Evolutionary conservation across 35 echinoderm and acorn worm genomes (phyloP), one percentile per base, ranked within the genome.

Genomic region (Holothuria glaberrima): DNA sequence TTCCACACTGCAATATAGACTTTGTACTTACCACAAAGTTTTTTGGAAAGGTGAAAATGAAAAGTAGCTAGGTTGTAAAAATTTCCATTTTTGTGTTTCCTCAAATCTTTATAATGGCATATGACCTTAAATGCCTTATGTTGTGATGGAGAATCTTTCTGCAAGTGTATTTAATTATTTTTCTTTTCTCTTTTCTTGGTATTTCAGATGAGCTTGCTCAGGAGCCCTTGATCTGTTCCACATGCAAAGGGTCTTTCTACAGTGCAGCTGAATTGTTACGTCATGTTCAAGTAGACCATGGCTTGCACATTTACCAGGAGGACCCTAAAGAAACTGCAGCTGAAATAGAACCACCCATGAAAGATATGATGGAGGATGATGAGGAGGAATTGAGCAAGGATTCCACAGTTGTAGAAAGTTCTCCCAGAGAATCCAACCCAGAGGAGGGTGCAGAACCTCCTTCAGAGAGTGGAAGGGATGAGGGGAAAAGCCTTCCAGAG

Each of bases 221-320:
- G 21, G 91, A 94, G 88, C 83, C 96, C 12, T 88, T 92, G 61
- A 98, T 94, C 36, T 98, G 96, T 90, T 90, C 85, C 45, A 86
- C 93, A 21, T 98, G 96, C 86, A 94, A 98, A 85, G 90, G 83
- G 26, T 30, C 89, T 46, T 95, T 98, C 45, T 91, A 87, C 75
- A 88, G 86, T 93, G 96, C 96, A 59, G 91, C 86, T 30, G 75
- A 61, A 65, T 87, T 98, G 17, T 59, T 98, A 24, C 68, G 90
- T 29, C 96, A 98, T 78, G 96, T 92, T 18, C 96, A 98, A 45
- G 80, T 74, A 27, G 93, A 94, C 64, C 96, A 98, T 89, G 96
- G 96, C 19, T 89, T 98, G 91, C 94, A 95, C 71, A 98, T 98
- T 16, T 98, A 98, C 71, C 91, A 90, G 48, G 82, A 86, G 38